Conservation (phyloP, 2,888 invertebrate species). For the Nymphalis polychloros region DNA sequence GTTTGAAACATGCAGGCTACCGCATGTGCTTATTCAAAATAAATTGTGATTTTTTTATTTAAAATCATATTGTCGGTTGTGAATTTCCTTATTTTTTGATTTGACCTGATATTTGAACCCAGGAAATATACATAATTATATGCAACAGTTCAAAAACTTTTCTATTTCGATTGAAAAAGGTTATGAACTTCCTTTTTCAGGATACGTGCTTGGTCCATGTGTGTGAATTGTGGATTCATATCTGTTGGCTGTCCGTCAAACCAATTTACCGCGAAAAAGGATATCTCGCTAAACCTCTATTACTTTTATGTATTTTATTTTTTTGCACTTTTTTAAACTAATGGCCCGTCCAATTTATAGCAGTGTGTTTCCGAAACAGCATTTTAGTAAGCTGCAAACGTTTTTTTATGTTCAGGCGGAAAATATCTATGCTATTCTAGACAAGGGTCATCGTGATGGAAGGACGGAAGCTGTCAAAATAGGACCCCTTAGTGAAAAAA, state of each 20-base stretch:
- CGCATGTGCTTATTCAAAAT: too few species aligned
- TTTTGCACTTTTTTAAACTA: not conserved
- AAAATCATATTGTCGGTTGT: too few species aligned
- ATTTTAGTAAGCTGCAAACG: not conserved
- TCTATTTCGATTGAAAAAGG: too few species aligned
- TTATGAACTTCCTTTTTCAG: too few species aligned
- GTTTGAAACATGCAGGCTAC: too few species aligned
- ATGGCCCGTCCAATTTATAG: slow-evolving; percentile 1
- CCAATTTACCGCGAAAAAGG: not conserved
- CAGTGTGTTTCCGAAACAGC: not conserved
- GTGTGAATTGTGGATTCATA: not conserved
- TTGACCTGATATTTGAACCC: too few species aligned
- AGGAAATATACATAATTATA: too few species aligned
- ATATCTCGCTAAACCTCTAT: not conserved
- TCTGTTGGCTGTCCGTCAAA: not conserved
- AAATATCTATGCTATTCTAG: not conserved
- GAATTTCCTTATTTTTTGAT: too few species aligned
- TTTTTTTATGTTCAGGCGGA: not conserved
- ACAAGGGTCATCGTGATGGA: not conserved
- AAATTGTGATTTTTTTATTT: too few species aligned
- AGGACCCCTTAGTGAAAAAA: not conserved
- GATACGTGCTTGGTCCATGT: too few species aligned
- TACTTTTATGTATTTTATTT: not conserved
- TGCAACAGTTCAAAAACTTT: too few species aligned
- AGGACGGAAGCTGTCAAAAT: not conserved